Conservation (phyloP, 2,113 vertebrate genomes). For the Nesogale talazaci region DNA sequence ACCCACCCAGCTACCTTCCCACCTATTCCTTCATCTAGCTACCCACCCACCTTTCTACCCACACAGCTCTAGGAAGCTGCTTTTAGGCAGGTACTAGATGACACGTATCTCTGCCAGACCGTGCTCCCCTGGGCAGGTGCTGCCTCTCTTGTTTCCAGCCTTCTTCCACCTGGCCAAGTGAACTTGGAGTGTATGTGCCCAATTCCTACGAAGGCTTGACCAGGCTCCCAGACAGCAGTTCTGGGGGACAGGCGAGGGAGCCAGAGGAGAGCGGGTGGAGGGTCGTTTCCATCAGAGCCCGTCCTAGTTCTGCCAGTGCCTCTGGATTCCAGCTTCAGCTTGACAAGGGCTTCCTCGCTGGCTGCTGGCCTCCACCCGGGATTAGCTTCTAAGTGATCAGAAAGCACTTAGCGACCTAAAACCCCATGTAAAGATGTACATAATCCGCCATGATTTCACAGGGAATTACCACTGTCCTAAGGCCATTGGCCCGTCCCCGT, state of each 20-base stretch:
- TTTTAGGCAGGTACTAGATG: neutral
- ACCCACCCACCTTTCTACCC: neutral
- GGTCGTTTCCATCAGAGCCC: neutral
- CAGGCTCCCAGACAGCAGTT: neutral
- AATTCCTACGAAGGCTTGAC: neutral
- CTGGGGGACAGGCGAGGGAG: neutral
- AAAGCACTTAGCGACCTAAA: conserved; percentile 41
- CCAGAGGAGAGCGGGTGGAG: neutral
- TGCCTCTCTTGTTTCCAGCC: too few relatives aligned
- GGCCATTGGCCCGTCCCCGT: neutral
- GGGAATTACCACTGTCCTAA: conserved; percentile 37
- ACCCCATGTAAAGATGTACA: neutral
- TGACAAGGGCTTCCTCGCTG: neutral
- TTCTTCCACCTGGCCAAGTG: neutral
- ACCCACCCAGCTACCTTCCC: too few relatives aligned
- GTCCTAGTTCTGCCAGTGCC: neutral
- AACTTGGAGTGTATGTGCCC: neutral
- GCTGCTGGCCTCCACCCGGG: conserved; percentile 40
- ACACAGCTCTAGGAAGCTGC: neutral
- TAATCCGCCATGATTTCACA: conserved; percentile 48
- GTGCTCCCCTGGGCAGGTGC: neutral
- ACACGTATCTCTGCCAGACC: too few relatives aligned
- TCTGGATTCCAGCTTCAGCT: neutral
- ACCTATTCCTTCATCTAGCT: too few relatives aligned
- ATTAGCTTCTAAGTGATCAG: neutral